phyloP scores from a whole-genome alignment of 2,888 invertebrate species.

The Formica aserva region DNA sequence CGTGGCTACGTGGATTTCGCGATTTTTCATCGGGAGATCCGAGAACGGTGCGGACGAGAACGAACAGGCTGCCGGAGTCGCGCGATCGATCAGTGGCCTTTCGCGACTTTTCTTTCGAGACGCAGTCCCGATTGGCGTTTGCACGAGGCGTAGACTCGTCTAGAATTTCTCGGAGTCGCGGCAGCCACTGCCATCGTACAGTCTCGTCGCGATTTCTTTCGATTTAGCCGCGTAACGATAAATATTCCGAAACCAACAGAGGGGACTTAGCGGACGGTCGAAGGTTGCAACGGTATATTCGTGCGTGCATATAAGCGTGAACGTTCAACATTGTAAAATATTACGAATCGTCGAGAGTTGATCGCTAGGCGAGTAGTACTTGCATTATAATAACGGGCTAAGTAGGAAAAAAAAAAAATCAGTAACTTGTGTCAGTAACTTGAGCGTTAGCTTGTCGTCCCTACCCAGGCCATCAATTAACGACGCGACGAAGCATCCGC shows the following conservation, averaged over 20 bases:
- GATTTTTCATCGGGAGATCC: constrained; percentile 8
- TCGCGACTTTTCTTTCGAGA: constrained; percentile 54
- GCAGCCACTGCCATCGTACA: neutral
- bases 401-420: constrained; percentile 63
- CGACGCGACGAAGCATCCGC: constrained; percentile 38
- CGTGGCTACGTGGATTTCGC: neutral
- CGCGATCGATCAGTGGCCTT: constrained; percentile 63
- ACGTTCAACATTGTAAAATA: constrained; percentile 63
- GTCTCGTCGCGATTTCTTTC: constrained; percentile 9
- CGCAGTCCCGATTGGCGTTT: constrained; percentile 24
- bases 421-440: constrained; percentile 64
- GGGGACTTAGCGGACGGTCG: constrained; percentile 51
- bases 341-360: constrained; percentile 26
- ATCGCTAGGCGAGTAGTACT: constrained; percentile 31
- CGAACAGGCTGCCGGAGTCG: constrained; percentile 38
- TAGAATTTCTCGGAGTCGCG: neutral
- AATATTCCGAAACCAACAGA: neutral
- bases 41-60: neutral
- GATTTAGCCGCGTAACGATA: neutral
- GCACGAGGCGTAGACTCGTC: constrained; percentile 10
- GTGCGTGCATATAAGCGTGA: constrained; percentile 1
- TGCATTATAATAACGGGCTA: constrained; percentile 52
- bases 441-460: neutral
- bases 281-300: constrained; percentile 62
- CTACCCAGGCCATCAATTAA: constrained; percentile 45